These are phyloP conservation scores for Crambe crambe DNA, from an alignment of 37 sponge, comb jelly and placozoan species.

Conservation along the genomic window DNA sequence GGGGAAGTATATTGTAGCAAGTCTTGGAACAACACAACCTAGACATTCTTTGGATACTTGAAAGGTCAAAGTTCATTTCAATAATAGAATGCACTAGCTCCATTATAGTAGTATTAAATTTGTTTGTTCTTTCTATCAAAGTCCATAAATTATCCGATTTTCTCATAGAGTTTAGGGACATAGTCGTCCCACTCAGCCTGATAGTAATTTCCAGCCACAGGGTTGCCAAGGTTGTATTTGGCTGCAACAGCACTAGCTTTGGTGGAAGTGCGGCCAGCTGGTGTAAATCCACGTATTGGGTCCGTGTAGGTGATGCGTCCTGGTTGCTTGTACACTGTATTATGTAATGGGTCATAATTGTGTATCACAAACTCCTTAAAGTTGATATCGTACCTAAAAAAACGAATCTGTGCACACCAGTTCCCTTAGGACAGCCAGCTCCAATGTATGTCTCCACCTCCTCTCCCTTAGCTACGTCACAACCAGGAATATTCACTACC, in stretches of 20 bases:
- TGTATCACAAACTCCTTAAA: too few species aligned
- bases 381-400: too few species aligned
- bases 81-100: too few species aligned
- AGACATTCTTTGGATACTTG: too few species aligned
- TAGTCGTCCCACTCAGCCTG: slow-evolving; percentile 92
- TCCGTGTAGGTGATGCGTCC: slow-evolving; percentile 54
- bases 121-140: too few species aligned
- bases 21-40: too few species aligned
- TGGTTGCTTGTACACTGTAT: slow-evolving; percentile 67
- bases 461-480: slow-evolving; percentile 63
- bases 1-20: too few species aligned
- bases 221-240: slow-evolving; percentile 75
- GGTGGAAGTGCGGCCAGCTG: slow-evolving; percentile 37
- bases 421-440: slow-evolving; percentile 82
- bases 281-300: slow-evolving; percentile 27
- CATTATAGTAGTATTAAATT: too few species aligned
- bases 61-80: too few species aligned
- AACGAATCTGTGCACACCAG: slow-evolving; percentile 84
- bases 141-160: too few species aligned
- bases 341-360: too few species aligned
- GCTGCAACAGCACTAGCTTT: slow-evolving; percentile 51
- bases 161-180: slow-evolving; percentile 78
- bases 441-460: slow-evolving; percentile 65
- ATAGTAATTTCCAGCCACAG: slow-evolving; percentile 85
- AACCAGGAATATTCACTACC: slow-evolving; percentile 78